Evolutionary conservation across 1,140 invertebrate species (phyloP).

Genomic region (Drosophila gunungcola): DNA sequence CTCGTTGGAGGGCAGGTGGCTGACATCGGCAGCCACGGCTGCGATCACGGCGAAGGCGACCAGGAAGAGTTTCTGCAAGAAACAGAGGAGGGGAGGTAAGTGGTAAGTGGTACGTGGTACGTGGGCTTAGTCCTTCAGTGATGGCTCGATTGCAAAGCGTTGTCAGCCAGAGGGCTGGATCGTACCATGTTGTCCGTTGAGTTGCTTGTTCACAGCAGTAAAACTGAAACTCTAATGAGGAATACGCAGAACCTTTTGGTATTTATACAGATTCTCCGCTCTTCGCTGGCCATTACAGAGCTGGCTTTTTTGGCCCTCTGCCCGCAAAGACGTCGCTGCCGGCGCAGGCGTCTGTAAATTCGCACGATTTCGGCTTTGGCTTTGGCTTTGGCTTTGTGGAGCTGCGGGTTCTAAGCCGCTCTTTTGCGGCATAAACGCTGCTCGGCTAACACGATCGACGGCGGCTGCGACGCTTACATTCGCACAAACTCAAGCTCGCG

Average conservation of each 20-base stretch:
- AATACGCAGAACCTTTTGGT: slow-evolving; percentile 82
- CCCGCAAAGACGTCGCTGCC: slow-evolving; percentile 31
- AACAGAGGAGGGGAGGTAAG: slow-evolving; percentile 12
- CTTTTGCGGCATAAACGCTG: slow-evolving; percentile 38
- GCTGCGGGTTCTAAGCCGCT: slow-evolving; percentile 65
- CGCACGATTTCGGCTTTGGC: slow-evolving; percentile 53
- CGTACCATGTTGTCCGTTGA: slow-evolving; percentile 78
- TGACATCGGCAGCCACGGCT: slow-evolving; percentile 79
- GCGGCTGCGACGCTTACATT: slow-evolving; percentile 60
- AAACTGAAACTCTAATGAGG: slow-evolving; percentile 82
- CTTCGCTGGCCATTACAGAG: slow-evolving; percentile 63
- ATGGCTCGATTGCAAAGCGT: background rate
- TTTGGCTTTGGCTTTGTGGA: slow-evolving; percentile 24
- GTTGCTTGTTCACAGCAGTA: slow-evolving; percentile 78
- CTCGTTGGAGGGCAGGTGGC: slow-evolving; percentile 77
- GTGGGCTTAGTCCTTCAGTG: slow-evolving; percentile 43
- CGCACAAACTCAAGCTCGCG: slow-evolving; percentile 53
- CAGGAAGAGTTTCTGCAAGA: slow-evolving; percentile 78
- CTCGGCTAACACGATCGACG: slow-evolving; percentile 41
- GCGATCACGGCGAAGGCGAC: slow-evolving; percentile 77
- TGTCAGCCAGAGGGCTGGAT: background rate
- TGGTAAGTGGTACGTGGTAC: background rate
- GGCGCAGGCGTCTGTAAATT: slow-evolving; percentile 63
- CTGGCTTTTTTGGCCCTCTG: slow-evolving; percentile 13
- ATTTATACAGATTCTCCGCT: slow-evolving; percentile 82